Conservation (phyloP, 2,888 invertebrate species). For the Litoditis marina region DNA sequence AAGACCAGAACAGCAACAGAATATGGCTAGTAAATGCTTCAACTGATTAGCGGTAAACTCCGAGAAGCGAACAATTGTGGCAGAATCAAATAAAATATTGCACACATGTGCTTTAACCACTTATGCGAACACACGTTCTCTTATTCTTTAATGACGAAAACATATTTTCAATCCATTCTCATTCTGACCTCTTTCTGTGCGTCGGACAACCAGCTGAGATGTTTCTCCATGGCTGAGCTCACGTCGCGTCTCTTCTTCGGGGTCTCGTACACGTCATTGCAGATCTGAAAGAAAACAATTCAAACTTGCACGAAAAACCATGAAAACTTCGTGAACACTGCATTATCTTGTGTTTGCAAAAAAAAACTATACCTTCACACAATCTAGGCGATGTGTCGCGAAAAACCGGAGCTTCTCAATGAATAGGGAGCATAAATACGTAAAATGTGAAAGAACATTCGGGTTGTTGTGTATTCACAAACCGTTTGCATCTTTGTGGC, state of each 20-base stretch:
- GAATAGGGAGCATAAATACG: background rate
- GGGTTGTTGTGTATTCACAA: background rate
- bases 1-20: too few relatives aligned
- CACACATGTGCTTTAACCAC: background rate
- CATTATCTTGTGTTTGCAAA: too few relatives aligned
- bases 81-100: too few relatives aligned
- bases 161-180: too few relatives aligned
- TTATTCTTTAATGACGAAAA: background rate
- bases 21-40: too few relatives aligned
- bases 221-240: constrained; percentile 23
- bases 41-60: too few relatives aligned
- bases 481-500: constrained; percentile 28
- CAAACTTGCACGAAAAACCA: too few relatives aligned
- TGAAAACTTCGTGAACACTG: too few relatives aligned
- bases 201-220: constrained; percentile 37
- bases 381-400: background rate
- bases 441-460: too few relatives aligned
- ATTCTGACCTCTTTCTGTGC: constrained; percentile 30
- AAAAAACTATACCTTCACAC: too few relatives aligned
- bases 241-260: constrained; percentile 16
- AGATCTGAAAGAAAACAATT: too few relatives aligned
- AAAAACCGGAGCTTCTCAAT: background rate
- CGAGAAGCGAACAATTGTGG: too few relatives aligned
- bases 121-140: background rate
- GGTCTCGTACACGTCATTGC: constrained; percentile 11